Conservation (phyloP, 2,888 invertebrate genomes). For the Lepas anatifera region DNA sequence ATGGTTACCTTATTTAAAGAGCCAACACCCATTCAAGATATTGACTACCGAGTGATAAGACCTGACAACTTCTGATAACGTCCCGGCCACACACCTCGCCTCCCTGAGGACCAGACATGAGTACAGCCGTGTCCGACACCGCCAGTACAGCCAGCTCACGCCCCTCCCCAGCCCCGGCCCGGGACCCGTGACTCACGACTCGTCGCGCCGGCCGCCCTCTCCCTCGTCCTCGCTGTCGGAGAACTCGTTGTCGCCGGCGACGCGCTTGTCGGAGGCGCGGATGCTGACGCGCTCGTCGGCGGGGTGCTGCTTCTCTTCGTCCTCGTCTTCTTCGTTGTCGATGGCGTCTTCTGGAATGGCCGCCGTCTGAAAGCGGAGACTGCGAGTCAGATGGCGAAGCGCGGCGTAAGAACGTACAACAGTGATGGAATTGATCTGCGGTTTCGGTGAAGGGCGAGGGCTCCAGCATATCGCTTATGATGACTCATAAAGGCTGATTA, state of each 20-base stretch:
- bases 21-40: neutral
- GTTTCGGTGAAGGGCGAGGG: too few species aligned
- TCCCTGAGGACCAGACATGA: too few species aligned
- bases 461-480: too few species aligned
- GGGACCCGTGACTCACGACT: neutral
- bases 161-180: too few species aligned
- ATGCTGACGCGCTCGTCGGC: constrained; percentile 57
- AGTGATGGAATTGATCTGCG: too few species aligned
- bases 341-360: constrained; percentile 21
- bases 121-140: too few species aligned
- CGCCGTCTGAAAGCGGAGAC: constrained; percentile 12
- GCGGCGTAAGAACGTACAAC: too few species aligned
- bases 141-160: too few species aligned
- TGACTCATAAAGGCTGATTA: too few species aligned
- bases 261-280: constrained; percentile 64
- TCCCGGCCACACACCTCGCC: neutral
- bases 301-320: constrained; percentile 59
- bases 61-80: neutral
- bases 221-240: constrained; percentile 25
- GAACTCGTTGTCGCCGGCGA: constrained; percentile 88
- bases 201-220: neutral
- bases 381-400: too few species aligned
- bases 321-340: constrained; percentile 50
- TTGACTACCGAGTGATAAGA: neutral
- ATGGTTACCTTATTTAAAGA: too few species aligned